These are phyloP conservation scores for Danio albolineatus DNA, from an alignment of 2,797 vertebrate species.

Conservation along the genomic window DNA sequence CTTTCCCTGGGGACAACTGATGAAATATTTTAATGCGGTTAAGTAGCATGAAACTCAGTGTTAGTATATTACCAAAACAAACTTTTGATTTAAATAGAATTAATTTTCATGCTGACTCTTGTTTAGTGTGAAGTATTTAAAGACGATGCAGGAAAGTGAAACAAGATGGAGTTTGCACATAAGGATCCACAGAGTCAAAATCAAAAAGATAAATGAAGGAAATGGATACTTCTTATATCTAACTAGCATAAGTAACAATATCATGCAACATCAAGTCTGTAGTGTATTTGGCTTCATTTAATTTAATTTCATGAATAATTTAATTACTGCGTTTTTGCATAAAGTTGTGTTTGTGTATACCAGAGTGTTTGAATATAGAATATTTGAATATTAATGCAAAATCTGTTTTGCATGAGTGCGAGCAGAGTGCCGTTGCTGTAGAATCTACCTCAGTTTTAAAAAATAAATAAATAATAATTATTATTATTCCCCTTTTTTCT, in stretches of 20 bases:
- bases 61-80: background rate
- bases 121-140: background rate
- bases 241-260: background rate
- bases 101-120: background rate
- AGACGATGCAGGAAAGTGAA: background rate
- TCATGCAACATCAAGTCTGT: background rate
- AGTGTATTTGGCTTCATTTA: background rate
- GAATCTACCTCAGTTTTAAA: background rate
- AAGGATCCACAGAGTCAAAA: background rate
- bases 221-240: background rate
- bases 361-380: background rate
- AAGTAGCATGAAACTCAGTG: background rate
- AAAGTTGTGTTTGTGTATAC: background rate
- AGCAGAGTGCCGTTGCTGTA: background rate
- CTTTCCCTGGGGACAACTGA: background rate
- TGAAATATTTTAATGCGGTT: background rate
- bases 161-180: background rate
- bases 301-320: background rate
- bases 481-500: too few relatives aligned
- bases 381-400: background rate
- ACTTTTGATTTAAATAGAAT: background rate
- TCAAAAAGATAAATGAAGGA: background rate
- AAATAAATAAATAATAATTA: background rate
- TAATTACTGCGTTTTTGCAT: background rate
- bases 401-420: constrained; percentile 1